phyloP scores from a whole-genome alignment of 1,140 invertebrate species.

The Paracyclopina nana region DNA sequence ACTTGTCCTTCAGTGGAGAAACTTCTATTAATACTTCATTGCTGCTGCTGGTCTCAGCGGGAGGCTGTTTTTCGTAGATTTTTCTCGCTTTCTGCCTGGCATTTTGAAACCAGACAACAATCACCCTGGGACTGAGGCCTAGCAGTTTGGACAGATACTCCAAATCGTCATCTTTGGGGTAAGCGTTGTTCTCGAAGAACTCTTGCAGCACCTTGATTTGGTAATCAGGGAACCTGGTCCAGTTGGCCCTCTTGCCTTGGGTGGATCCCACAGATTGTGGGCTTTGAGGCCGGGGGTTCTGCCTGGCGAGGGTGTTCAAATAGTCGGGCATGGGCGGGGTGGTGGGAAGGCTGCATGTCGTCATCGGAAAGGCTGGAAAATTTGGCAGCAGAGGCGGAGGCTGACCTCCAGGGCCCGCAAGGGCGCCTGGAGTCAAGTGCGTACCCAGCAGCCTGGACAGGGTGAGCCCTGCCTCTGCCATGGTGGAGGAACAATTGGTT shows the following conservation, averaged over 20 bases:
- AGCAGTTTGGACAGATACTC: slow-evolving; percentile 90
- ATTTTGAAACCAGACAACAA: slow-evolving; percentile 95
- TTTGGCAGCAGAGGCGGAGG: slow-evolving; percentile 5
- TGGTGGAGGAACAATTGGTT: too few species aligned
- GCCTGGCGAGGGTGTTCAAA: slow-evolving; percentile 1
- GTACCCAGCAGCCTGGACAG: too few species aligned
- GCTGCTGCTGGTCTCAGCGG: slow-evolving; percentile 25
- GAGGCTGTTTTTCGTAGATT: slow-evolving; percentile 85
- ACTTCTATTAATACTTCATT: too few species aligned
- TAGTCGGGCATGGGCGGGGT: slow-evolving; percentile 10
- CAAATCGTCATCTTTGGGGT: slow-evolving; percentile 95
- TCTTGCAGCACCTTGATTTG: slow-evolving; percentile 97
- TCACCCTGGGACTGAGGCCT: slow-evolving; percentile 73
- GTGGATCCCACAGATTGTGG: slow-evolving; percentile 13
- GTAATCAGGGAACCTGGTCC: slow-evolving; percentile 93
- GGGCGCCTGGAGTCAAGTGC: too few species aligned
- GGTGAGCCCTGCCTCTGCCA: too few species aligned
- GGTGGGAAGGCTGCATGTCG: background rate
- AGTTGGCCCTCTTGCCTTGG: slow-evolving; percentile 80
- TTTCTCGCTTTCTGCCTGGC: slow-evolving; percentile 87
- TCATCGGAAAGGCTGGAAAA: slow-evolving; percentile 12
- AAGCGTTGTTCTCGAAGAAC: slow-evolving; percentile 99
- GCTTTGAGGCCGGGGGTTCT: background rate
- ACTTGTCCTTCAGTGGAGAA: too few species aligned
- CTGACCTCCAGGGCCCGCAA: too few species aligned